Evolutionary conservation across 2,888 invertebrate species (phyloP).

Genomic region (Pediacus dermestoides): DNA sequence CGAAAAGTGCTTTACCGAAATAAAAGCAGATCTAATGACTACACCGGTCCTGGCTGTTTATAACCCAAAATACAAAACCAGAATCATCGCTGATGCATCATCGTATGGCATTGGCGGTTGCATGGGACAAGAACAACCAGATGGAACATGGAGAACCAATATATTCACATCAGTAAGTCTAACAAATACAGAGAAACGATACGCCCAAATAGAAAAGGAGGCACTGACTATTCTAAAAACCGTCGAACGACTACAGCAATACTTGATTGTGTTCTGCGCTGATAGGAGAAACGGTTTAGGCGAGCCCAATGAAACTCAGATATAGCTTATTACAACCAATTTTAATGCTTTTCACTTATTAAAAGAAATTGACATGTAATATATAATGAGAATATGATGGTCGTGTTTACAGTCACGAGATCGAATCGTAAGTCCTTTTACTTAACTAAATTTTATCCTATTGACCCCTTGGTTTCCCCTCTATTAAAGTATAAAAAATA

Average conservation of each 20-base stretch:
- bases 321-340: too few relatives aligned
- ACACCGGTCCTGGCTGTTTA: conserved; percentile 35
- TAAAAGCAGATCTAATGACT: conserved; percentile 18
- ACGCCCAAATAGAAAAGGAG: conserved; percentile 44
- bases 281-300: too few relatives aligned
- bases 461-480: too few relatives aligned
- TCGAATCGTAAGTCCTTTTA: too few relatives aligned
- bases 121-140: conserved; percentile 23
- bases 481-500: too few relatives aligned
- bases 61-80: conserved; percentile 24
- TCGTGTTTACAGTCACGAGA: too few relatives aligned
- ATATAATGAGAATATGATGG: too few relatives aligned
- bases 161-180: conserved; percentile 38
- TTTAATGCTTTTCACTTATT: too few relatives aligned
- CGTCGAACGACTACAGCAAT: conserved; percentile 36
- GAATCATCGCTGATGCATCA: conserved; percentile 31
- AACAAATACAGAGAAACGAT: conserved; percentile 34
- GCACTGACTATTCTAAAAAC: conserved; percentile 37
- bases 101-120: conserved; percentile 22
- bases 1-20: conserved; percentile 19
- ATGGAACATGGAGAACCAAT: conserved; percentile 26
- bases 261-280: too few relatives aligned
- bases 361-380: too few relatives aligned
- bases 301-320: too few relatives aligned
- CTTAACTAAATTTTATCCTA: too few relatives aligned